Evolutionary conservation across 2,113 vertebrate species (phyloP).

Genomic region (Noctilio leporinus): DNA sequence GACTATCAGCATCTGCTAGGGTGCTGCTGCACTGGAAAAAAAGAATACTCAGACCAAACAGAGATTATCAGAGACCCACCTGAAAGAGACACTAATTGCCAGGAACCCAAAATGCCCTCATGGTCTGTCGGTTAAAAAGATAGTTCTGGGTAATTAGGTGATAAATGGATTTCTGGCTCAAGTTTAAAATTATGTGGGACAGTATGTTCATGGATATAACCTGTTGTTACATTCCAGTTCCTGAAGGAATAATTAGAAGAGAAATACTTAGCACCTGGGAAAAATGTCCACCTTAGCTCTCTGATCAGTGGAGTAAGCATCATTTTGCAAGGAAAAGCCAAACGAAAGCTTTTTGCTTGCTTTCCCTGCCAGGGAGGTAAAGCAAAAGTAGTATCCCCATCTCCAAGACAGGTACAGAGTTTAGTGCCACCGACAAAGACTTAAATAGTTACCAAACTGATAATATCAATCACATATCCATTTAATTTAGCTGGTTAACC

Average conservation of each 20-base stretch:
- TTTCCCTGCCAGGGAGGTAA: neutral
- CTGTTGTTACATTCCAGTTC: neutral
- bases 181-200: neutral
- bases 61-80: neutral
- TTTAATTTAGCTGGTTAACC: neutral
- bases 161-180: neutral
- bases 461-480: neutral
- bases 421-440: neutral
- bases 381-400: neutral
- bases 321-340: neutral
- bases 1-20: neutral
- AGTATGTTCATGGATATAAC: neutral
- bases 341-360: neutral
- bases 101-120: neutral
- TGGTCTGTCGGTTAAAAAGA: neutral
- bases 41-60: neutral
- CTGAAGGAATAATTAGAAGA: neutral
- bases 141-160: neutral
- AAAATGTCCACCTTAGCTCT: neutral
- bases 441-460: neutral
- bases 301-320: neutral
- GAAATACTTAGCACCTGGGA: neutral
- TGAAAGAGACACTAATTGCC: neutral
- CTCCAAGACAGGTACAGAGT: neutral
- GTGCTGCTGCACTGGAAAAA: neutral